Evolutionary conservation across 1,140 invertebrate genomes (phyloP).

Genomic region (Streblospio benedicti): DNA sequence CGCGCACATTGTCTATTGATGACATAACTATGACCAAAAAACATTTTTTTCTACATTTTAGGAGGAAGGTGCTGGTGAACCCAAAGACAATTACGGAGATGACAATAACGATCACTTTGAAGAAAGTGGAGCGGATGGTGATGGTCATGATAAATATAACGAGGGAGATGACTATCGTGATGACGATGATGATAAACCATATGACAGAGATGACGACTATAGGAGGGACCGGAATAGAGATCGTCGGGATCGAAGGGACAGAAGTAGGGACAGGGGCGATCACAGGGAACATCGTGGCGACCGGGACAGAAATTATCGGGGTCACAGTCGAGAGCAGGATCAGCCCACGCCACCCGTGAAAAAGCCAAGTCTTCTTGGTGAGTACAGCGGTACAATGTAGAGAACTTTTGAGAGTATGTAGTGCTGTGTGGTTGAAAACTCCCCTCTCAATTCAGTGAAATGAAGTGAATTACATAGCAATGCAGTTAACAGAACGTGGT

Average conservation of each 20-base stretch:
- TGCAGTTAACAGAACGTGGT: too few relatives aligned
- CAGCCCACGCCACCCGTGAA: not conserved
- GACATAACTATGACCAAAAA: conserved; percentile 7
- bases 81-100: not conserved
- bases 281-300: too few relatives aligned
- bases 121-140: not conserved
- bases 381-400: too few relatives aligned
- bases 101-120: too few relatives aligned
- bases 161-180: conserved; percentile 1
- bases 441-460: too few relatives aligned
- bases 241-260: too few relatives aligned
- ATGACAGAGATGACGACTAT: not conserved
- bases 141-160: not conserved
- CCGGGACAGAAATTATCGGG: not conserved
- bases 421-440: too few relatives aligned
- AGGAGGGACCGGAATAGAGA: too few relatives aligned
- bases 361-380: conserved; percentile 28
- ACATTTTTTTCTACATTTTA: not conserved
- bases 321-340: conserved; percentile 4
- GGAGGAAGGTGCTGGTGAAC: not conserved
- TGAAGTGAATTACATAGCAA: too few relatives aligned
- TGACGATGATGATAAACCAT: conserved; percentile 4
- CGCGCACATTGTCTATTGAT: not conserved
- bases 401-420: too few relatives aligned
- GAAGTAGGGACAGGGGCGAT: too few relatives aligned